Conservation (phyloP, 2,797 vertebrate genomes). For the Sebastes iracundus region DNA sequence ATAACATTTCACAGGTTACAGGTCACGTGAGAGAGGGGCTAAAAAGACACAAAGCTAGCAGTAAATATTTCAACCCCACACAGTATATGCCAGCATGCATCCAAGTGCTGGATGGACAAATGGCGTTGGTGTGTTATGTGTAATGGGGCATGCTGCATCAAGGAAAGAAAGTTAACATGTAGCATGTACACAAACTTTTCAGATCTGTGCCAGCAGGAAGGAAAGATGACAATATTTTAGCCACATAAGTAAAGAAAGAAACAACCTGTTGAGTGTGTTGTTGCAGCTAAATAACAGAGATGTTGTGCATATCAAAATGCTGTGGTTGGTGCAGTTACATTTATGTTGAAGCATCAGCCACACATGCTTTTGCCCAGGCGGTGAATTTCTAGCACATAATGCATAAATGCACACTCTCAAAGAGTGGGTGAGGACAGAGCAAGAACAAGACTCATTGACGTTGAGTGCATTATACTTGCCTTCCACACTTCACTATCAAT, state of each 20-base stretch:
- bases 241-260: constrained; percentile 30
- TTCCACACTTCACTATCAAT: constrained; percentile 98
- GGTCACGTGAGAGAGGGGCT: constrained; percentile 40
- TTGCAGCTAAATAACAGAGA: constrained; percentile 51
- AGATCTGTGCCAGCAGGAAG: constrained; percentile 33
- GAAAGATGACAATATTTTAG: constrained; percentile 29
- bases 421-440: constrained; percentile 39
- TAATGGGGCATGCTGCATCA: constrained; percentile 69
- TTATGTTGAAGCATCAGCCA: constrained; percentile 66
- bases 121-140: constrained; percentile 47
- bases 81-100: constrained; percentile 59
- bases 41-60: constrained; percentile 28
- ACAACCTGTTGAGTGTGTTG: constrained; percentile 32
- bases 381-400: constrained; percentile 41
- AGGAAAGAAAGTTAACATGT: constrained; percentile 31
- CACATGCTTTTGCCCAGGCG: constrained; percentile 71
- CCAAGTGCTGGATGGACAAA: constrained; percentile 49
- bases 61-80: constrained; percentile 36
- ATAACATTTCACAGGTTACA: background rate
- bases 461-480: constrained; percentile 81
- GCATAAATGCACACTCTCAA: constrained; percentile 38
- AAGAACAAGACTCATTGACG: constrained; percentile 36
- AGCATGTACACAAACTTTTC: constrained; percentile 10
- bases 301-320: constrained; percentile 26
- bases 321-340: constrained; percentile 40